Base-by-base conservation (phyloP, 2,113 vertebrate genomes). In the Scalopus aquaticus region DNA sequence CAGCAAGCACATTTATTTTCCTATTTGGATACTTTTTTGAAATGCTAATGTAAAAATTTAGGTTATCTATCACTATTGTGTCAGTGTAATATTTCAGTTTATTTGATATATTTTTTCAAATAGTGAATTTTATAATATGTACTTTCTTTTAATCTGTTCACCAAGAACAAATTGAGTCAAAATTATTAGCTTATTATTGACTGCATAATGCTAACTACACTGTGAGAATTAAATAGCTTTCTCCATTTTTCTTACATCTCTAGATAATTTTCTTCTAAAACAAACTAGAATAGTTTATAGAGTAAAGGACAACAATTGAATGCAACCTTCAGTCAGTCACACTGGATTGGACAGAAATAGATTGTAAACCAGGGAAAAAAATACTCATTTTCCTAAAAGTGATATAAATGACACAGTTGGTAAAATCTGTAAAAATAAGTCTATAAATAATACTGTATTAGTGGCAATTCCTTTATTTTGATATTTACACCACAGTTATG, bases 81-180 rank as follows among this genome's bases (percentile, higher is more conserved):
- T 82, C 3, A 42, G n/a, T 6, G 37, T 80, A 91, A 62, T 51
- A 49, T n/a, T 51, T 87, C 78, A 58, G 44, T 26, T 39, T 67
- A 37, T 42, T 79, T 80, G 20, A 51, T 72, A 9, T 72, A 9
- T 79, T 92, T 92, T n/a, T 84, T 60, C 10, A 74, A 30, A 26
- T 77, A 39, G n/a, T 70, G 4, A 86, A 58, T 88, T 97, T 83
- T 94, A 11, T 49, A 73, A 46, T 60, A 24, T 82, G 83, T 67
- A 1, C 54, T 77, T 79, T 76, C 17, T 64, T 86, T 86, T 44
- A 30, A 73, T 80, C 26, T 88, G 39, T 37, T 95, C 17, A 84
- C 24, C 20, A 76, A 81, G 13, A 90, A 69, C 13, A 70, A 58
- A 95, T 22, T 49, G n/a, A 95, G 16, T 67, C 44, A 82, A 92